Evolutionary conservation across 1,140 invertebrate genomes (phyloP), one percentile per base, ranked within the genome.

Genomic region (Sinella curviseta): DNA sequence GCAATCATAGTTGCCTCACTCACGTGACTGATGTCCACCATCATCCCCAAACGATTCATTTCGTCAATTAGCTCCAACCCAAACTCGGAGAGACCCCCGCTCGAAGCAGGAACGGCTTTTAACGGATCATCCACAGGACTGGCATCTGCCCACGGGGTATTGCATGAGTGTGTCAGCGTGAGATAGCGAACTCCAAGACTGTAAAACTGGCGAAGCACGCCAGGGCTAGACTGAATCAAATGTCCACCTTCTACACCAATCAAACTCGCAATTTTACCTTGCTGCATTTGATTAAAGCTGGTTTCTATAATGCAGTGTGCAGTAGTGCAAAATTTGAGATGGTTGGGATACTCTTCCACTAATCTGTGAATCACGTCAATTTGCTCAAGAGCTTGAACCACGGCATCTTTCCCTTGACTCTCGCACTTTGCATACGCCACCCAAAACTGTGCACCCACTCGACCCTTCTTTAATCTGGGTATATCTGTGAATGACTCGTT

Each of bases 401-500:
- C 83, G 1, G 81, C 48, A 76, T 84, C 83, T 67, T 82, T 82
- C 39, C 79, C 75, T 17, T 82, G 78, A 48, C 60, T 77, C 0
- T 39, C 48, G 24, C 83, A 84, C 20, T 12, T 12, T n/a, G 78
- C 73, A 28, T 76, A 81, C 0, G 81, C 83, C 0, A 79, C 81
- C 83, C 81, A 84, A 60, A 84, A 84, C 79, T 82, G 31, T 93
- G 8, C 94, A 60, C 94, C 94, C 74, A 96, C 90, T 83, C 92
- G 90, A 65, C 95, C 95, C 83, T 92, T 89, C 82, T 91, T 89
- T 77, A 97, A 88, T 85, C 94, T 90, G 65, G 93, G 93, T 82
- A 97, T 92, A 87, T 97, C 95, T 0, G 95, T 97, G 84, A 97
- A 95, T 83, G 94, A 94, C 91, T 93, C 94, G 84, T 91, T 90